A percentile compares a stretch with the other conserved stretches of the same genome.
Evolutionary conservation across 1,140 invertebrate genomes (phyloP).

Genomic region (Halictus rubicundus): DNA sequence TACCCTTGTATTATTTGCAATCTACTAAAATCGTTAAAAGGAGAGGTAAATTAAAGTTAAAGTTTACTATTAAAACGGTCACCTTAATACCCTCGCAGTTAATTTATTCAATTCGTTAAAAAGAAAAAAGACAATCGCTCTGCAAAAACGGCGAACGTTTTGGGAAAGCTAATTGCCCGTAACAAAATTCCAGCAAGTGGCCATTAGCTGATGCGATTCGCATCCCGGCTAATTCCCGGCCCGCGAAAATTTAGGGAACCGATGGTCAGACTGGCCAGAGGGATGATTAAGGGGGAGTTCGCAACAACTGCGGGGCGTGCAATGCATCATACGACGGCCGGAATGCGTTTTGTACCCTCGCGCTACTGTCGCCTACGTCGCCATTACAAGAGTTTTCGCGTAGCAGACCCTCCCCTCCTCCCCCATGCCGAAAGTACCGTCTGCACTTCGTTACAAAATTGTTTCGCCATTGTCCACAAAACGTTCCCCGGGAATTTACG

Average conservation of each 20-base stretch:
- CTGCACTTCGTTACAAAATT: slow-evolving; percentile 66
- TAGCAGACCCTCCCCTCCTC: not conserved
- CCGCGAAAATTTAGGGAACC: not conserved
- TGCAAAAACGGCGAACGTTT: too few relatives aligned
- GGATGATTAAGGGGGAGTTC: slow-evolving; percentile 20
- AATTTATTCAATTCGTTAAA: too few relatives aligned
- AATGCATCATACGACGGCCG: slow-evolving; percentile 52
- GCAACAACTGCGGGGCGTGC: slow-evolving; percentile 23
- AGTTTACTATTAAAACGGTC: too few relatives aligned
- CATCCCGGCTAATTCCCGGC: not conserved
- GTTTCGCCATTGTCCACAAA: slow-evolving; percentile 68
- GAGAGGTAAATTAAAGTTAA: too few relatives aligned
- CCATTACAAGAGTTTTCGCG: slow-evolving; percentile 51
- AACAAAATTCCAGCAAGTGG: slow-evolving; percentile 6
- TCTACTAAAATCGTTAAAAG: too few relatives aligned
- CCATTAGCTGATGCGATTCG: slow-evolving; percentile 5
- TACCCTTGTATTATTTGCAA: too few relatives aligned
- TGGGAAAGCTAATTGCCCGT: not conserved
- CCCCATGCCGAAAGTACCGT: slow-evolving; percentile 4
- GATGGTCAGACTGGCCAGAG: not conserved
- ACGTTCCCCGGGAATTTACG: slow-evolving; percentile 59
- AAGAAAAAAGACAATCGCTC: too few relatives aligned
- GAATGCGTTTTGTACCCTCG: slow-evolving; percentile 53
- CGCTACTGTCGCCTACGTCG: not conserved
- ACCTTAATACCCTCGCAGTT: too few relatives aligned